These are phyloP conservation scores for Oligia latruncula DNA, from an alignment of 2,888 invertebrate genomes.

Conservation along the genomic window DNA sequence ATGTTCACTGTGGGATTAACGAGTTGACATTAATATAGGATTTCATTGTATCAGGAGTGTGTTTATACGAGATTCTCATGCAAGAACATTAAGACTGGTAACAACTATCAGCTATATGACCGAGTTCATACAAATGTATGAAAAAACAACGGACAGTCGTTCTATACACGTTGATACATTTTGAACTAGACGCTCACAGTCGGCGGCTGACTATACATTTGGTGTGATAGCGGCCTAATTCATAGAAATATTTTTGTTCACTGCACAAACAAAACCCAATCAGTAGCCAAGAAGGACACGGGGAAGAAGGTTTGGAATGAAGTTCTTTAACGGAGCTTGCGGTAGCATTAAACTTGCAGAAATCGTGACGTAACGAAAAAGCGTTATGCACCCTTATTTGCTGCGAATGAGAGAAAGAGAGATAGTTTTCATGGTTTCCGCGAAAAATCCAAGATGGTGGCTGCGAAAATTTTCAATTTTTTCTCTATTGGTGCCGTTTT, in stretches of 20 bases:
- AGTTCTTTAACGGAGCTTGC: background rate
- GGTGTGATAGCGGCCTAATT: background rate
- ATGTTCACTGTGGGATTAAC: background rate
- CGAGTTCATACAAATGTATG: background rate
- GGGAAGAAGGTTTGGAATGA: background rate
- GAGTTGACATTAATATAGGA: background rate
- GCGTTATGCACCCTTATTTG: too few relatives aligned
- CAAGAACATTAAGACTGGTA: background rate
- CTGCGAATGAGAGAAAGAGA: too few relatives aligned
- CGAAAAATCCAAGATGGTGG: too few relatives aligned
- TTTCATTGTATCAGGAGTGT: background rate
- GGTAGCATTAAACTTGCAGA: background rate
- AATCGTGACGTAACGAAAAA: background rate
- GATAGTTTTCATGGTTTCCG: too few relatives aligned
- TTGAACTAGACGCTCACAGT: background rate
- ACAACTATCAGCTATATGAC: background rate
- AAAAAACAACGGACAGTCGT: background rate
- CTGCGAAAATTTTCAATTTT: too few relatives aligned
- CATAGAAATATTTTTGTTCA: background rate
- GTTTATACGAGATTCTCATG: background rate
- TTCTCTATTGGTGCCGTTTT: too few relatives aligned
- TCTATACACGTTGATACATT: background rate
- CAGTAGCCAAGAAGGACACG: background rate
- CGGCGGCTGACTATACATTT: background rate
- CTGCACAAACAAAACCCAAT: background rate